These are phyloP conservation scores for Pseudorhombus dupliciocellatus DNA, from an alignment of 2,113 vertebrate genomes.

Conservation along the genomic window DNA sequence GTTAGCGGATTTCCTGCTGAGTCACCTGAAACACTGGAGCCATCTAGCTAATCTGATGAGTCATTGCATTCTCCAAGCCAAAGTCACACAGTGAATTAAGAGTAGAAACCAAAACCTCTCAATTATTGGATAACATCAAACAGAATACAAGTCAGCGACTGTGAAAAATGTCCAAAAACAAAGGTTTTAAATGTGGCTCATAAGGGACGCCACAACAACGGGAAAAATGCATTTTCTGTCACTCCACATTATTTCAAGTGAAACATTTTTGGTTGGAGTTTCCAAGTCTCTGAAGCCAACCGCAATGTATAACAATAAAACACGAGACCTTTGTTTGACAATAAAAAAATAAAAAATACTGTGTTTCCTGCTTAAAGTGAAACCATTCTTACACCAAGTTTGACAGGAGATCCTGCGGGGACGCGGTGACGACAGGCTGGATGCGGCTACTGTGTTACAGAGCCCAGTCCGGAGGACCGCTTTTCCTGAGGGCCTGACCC, in stretches of 20 bases:
- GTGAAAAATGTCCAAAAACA: constrained; percentile 61
- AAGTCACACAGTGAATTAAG: constrained; percentile 51
- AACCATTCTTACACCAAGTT: constrained; percentile 25
- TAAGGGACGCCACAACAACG: constrained; percentile 65
- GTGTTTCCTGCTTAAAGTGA: constrained; percentile 28
- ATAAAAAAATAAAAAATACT: constrained; percentile 27
- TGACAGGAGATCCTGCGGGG: constrained; percentile 33
- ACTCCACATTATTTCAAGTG: constrained; percentile 61
- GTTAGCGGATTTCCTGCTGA: constrained; percentile 60
- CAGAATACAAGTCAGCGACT: constrained; percentile 44
- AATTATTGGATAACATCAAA: constrained; percentile 66
- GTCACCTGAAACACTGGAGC: constrained; percentile 60
- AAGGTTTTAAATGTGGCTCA: constrained; percentile 56
- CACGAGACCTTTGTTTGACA: constrained; percentile 49
- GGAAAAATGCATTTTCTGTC: constrained; percentile 55
- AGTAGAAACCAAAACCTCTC: constrained; percentile 47
- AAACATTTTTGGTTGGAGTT: constrained; percentile 57
- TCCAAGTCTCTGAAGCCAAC: constrained; percentile 35
- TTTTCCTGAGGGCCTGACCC: constrained; percentile 41
- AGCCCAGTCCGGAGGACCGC: not conserved
- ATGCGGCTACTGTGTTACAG: constrained; percentile 32
- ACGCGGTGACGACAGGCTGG: constrained; percentile 31
- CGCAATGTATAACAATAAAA: constrained; percentile 55
- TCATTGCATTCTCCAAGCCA: constrained; percentile 64
- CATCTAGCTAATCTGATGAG: constrained; percentile 62